Evolutionary conservation across 2,113 vertebrate species (phyloP).

Genomic region (Malurus cyaneus): DNA sequence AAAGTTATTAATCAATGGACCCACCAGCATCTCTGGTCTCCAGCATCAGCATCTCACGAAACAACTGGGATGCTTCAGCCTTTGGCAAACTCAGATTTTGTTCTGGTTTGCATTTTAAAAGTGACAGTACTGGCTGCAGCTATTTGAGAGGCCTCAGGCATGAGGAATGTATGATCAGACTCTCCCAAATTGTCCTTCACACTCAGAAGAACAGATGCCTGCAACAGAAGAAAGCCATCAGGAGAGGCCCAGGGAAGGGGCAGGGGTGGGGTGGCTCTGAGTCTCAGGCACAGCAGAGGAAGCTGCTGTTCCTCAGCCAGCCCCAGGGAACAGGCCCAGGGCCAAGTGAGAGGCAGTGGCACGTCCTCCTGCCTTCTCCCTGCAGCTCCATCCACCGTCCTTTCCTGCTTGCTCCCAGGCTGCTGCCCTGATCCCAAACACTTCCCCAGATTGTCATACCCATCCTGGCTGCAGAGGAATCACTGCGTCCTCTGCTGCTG

Average conservation of each 20-base stretch:
- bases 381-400: not conserved
- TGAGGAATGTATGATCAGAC: not conserved
- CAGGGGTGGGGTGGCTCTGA: not conserved
- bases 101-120: not conserved
- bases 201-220: not conserved
- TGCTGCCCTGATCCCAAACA: not conserved
- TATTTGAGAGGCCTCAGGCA: not conserved
- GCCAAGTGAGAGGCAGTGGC: not conserved
- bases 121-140: not conserved
- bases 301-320: not conserved
- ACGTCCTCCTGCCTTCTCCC: not conserved
- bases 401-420: not conserved
- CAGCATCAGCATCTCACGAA: not conserved
- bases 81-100: not conserved
- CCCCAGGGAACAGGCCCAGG: not conserved
- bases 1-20: not conserved
- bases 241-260: not conserved
- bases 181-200: not conserved
- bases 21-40: not conserved
- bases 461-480: not conserved
- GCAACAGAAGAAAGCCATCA: conserved; percentile 10
- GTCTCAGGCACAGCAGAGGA: not conserved
- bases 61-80: not conserved
- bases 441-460: not conserved
- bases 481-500: not conserved